phyloP scores from a whole-genome alignment of 2,797 vertebrate genomes.

The Allobates femoralis region DNA sequence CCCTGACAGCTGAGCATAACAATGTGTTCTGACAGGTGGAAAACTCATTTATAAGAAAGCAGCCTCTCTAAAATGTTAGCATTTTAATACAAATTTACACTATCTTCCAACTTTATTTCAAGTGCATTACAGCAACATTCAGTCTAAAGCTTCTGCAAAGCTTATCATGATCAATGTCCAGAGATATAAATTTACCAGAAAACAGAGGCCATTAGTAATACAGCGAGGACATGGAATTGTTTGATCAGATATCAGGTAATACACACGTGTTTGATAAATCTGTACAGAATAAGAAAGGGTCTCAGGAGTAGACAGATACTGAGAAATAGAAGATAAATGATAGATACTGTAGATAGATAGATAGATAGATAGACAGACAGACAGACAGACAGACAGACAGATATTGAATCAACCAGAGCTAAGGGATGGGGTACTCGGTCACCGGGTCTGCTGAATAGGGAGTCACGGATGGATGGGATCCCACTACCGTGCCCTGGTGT shows the following conservation, averaged over 20 bases:
- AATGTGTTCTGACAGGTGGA: constrained; percentile 65
- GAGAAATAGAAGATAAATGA: background rate
- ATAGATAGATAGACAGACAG: background rate
- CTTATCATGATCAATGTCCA: constrained; percentile 34
- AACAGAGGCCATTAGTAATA: background rate
- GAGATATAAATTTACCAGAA: constrained; percentile 25
- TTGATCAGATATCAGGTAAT: constrained; percentile 4
- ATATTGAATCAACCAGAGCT: too few relatives aligned
- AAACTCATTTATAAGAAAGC: constrained; percentile 60
- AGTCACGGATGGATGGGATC: too few relatives aligned
- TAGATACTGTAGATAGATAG: background rate
- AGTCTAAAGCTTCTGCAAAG: constrained; percentile 31
- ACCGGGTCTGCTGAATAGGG: too few relatives aligned
- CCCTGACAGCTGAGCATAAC: constrained; percentile 65
- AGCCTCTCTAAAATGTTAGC: constrained; percentile 58
- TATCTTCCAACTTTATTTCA: constrained; percentile 56
- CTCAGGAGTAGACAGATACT: background rate
- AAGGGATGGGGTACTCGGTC: too few relatives aligned
- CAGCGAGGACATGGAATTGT: background rate
- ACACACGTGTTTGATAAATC: background rate
- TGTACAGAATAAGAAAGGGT: background rate
- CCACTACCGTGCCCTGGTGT: too few relatives aligned
- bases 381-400: too few relatives aligned
- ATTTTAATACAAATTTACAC: constrained; percentile 60
- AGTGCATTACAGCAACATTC: constrained; percentile 47